Evolutionary conservation across 2,113 vertebrate genomes (phyloP).

Genomic region (Corapipo altera): DNA sequence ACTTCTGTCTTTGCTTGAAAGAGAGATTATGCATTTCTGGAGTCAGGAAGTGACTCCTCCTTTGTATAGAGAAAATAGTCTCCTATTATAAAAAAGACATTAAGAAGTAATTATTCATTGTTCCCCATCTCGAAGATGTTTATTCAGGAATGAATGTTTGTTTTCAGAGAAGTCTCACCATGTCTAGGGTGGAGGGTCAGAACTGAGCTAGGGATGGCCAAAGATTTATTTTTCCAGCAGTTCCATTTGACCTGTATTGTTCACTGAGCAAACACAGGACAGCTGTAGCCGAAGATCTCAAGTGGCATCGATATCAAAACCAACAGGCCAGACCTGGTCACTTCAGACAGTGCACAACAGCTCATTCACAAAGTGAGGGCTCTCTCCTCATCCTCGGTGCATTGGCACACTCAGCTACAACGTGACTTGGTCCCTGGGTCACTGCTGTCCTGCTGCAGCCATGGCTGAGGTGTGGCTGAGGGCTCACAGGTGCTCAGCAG

Average conservation of each 20-base stretch:
- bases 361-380: neutral
- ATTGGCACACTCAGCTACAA: neutral
- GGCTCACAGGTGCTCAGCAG: neutral
- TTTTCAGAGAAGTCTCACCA: slow-evolving; percentile 33
- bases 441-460: neutral
- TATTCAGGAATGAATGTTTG: slow-evolving; percentile 59
- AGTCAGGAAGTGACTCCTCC: slow-evolving; percentile 63
- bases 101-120: slow-evolving; percentile 68
- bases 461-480: neutral
- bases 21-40: slow-evolving; percentile 14
- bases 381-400: neutral
- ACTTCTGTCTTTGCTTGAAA: neutral
- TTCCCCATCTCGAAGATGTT: slow-evolving; percentile 56
- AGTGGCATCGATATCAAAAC: neutral
- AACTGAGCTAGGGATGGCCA: neutral
- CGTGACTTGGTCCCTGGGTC: accelerated
- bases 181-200: slow-evolving; percentile 13
- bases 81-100: slow-evolving; percentile 33
- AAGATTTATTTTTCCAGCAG: slow-evolving; percentile 49
- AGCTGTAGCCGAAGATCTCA: neutral
- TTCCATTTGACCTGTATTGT: slow-evolving; percentile 29
- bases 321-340: neutral
- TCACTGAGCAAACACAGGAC: slow-evolving; percentile 1
- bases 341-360: neutral
- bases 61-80: slow-evolving; percentile 43